These are phyloP conservation scores for Eupeodes luniger DNA, from an alignment of 2,888 invertebrate species.

Conservation along the genomic window DNA sequence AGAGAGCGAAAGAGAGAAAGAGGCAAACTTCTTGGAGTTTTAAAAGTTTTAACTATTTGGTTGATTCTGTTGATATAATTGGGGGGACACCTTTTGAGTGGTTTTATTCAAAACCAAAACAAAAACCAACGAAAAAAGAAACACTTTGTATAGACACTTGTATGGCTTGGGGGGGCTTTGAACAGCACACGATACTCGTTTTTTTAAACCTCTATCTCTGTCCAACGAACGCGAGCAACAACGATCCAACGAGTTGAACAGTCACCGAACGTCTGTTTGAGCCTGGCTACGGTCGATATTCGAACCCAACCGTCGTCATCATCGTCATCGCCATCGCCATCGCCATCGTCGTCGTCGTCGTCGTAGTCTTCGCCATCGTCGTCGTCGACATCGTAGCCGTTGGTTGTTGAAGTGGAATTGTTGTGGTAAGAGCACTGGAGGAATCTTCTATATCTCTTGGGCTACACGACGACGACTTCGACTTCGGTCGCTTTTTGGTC, in stretches of 20 bases:
- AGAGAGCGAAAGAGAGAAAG: slow-evolving; percentile 15
- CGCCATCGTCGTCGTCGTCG: slow-evolving; percentile 46
- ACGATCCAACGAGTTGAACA: slow-evolving; percentile 77
- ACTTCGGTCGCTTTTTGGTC: background rate
- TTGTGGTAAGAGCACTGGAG: slow-evolving; percentile 60
- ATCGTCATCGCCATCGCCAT: slow-evolving; percentile 27
- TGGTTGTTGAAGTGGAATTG: slow-evolving; percentile 39
- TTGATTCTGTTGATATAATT: slow-evolving; percentile 44
- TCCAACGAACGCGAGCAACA: slow-evolving; percentile 64
- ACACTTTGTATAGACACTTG: slow-evolving; percentile 63
- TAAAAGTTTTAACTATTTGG: slow-evolving; percentile 32
- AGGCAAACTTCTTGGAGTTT: slow-evolving; percentile 11
- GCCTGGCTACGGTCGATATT: slow-evolving; percentile 63
- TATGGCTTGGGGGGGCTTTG: slow-evolving; percentile 28
- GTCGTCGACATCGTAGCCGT: slow-evolving; percentile 14
- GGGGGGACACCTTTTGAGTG: slow-evolving; percentile 52
- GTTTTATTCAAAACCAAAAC: slow-evolving; percentile 38
- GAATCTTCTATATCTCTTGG: slow-evolving; percentile 62
- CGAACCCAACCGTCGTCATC: slow-evolving; percentile 69
- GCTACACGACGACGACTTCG: slow-evolving; percentile 26
- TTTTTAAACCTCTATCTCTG: slow-evolving; percentile 47
- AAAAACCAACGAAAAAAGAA: slow-evolving; percentile 26
- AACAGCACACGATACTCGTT: slow-evolving; percentile 32
- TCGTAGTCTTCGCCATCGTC: slow-evolving; percentile 28
- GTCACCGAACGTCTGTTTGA: slow-evolving; percentile 78